These are phyloP conservation scores for Ganaspis sp. DNA, from an alignment of 1,140 invertebrate genomes.

Conservation along the genomic window DNA sequence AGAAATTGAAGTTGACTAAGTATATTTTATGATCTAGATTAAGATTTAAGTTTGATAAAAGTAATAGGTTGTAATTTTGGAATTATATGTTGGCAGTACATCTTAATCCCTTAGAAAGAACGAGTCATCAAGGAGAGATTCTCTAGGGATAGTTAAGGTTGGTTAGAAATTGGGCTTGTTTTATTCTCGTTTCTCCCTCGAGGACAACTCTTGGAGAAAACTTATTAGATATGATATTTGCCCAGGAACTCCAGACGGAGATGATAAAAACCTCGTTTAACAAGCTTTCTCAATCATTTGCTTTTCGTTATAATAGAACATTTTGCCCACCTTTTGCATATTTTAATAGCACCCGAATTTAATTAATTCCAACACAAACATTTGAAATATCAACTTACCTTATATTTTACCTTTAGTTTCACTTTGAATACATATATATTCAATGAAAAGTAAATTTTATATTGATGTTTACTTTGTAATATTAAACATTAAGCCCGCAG, in stretches of 20 bases:
- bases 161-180: conserved; percentile 23
- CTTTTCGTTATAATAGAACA: neutral
- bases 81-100: neutral
- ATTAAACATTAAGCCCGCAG: too few relatives aligned
- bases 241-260: neutral
- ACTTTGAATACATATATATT: too few relatives aligned
- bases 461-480: too few relatives aligned
- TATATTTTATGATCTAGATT: neutral
- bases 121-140: conserved; percentile 12
- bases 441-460: too few relatives aligned
- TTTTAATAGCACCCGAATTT: neutral
- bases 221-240: conserved; percentile 29
- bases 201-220: conserved; percentile 14
- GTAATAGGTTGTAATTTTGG: neutral
- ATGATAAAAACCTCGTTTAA: neutral
- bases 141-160: conserved; percentile 20
- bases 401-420: too few relatives aligned
- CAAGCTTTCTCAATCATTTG: neutral
- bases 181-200: conserved; percentile 2
- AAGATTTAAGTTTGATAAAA: too few relatives aligned
- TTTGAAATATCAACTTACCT: neutral
- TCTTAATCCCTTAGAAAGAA: conserved; percentile 11
- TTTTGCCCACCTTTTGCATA: neutral
- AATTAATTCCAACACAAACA: neutral
- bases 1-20: neutral